Base-by-base conservation (phyloP, 2,888 invertebrate species). In the Hirtodrosophila trivittata region DNA sequence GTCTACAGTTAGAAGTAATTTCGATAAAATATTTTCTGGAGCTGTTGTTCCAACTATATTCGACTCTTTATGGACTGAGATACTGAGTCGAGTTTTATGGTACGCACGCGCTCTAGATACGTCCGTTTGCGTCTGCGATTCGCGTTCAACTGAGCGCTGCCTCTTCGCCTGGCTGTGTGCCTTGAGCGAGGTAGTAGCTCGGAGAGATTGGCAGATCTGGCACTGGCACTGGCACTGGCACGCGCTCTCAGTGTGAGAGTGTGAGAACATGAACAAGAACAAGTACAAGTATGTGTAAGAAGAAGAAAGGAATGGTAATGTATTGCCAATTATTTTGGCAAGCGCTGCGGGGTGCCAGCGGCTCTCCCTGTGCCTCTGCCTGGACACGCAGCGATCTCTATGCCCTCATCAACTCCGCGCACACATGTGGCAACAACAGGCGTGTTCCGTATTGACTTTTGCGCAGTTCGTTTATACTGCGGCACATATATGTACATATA, bases 91-190 rank as follows among this genome's bases (percentile, higher is more conserved):
- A 12, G 12, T 6, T 18, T 35, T 14, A 32, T 58, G 46, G 32
- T 60, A 77, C 78, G 78, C 78, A 86, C 80, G 80, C 76, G 76
- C 69, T 56, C 35, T 30, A 13, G 9, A 32, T 26, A 76, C 88
- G 87, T 80, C 89, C 52, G 77, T 38, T 43, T 75, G 50, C 51
- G 57, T 66, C 76, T 72, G 68, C 75, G 76, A 57, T 57, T 88
- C 78, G 68, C 73, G 70, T 73, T 66, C 67, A 75, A 84, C 82
- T 88, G 75, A 87, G 35, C 56, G 59, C 54, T 57, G 43, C 21
- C 45, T 43, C 21, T 45, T 46, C 28, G 54, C 51, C 60, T 46
- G 56, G n/a, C 37, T 30, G 37, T 33, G 28, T 64, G 72, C 63
- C 60, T 76, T 33, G 52, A 57, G 54, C 54, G 14, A 4, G 26